phyloP scores from a whole-genome alignment of 2,113 vertebrate genomes.

The Carassius auratus region DNA sequence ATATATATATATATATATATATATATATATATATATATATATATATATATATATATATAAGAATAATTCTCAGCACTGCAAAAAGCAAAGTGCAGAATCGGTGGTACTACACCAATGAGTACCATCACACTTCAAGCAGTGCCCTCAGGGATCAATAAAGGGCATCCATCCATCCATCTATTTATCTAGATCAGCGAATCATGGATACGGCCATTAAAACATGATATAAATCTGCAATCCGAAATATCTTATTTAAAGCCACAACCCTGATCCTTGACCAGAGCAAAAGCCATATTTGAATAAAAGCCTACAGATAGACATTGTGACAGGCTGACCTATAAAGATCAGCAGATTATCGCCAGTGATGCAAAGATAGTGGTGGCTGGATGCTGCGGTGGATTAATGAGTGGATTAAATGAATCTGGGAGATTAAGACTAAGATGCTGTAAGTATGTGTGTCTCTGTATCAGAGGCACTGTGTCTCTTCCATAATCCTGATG shows the following conservation, averaged over 20 bases:
- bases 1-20: too few species aligned
- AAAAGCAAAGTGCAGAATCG: background rate
- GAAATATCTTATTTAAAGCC: constrained; percentile 14
- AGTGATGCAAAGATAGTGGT: constrained; percentile 31
- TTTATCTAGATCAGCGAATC: background rate
- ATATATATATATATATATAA: background rate
- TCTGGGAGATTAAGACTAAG: constrained; percentile 44
- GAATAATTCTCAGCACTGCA: background rate
- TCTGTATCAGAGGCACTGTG: constrained; percentile 33
- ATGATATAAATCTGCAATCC: constrained; percentile 11
- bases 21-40: too few species aligned
- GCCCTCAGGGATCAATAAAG: constrained; percentile 4
- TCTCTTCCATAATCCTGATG: constrained; percentile 38
- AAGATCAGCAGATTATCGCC: constrained; percentile 37
- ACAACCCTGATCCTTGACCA: constrained; percentile 17
- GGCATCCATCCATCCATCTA: constrained; percentile 3
- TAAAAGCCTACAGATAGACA: background rate
- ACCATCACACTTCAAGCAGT: background rate
- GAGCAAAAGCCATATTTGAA: background rate
- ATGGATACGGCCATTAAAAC: constrained; percentile 18
- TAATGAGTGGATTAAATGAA: constrained; percentile 52
- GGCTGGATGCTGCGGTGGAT: constrained; percentile 43
- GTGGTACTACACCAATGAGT: background rate
- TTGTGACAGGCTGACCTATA: constrained; percentile 10
- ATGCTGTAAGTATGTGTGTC: constrained; percentile 47